These are phyloP conservation scores for Oreochromis niloticus DNA, from an alignment of 2,113 vertebrate species.

Conservation along the genomic window DNA sequence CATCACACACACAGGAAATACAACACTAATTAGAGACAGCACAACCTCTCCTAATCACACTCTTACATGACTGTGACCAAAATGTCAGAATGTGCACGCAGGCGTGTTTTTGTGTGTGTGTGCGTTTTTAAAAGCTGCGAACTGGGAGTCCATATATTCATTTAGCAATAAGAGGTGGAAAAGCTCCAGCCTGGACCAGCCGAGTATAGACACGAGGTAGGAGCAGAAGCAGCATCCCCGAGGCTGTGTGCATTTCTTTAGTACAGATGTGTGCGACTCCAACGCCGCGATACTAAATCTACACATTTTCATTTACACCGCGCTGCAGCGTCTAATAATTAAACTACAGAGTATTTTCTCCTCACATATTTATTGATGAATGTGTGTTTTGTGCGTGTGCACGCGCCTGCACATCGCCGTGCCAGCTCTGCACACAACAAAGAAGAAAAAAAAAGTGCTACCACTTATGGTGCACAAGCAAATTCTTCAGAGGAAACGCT, in stretches of 20 bases:
- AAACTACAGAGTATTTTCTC: not conserved
- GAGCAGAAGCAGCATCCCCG: not conserved
- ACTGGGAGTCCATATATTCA: not conserved
- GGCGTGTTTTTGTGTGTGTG: not conserved
- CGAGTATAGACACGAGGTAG: not conserved
- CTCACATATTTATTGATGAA: slow-evolving; percentile 34
- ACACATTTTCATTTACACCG: not conserved
- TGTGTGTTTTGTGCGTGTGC: slow-evolving; percentile 24
- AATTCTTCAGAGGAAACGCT: slow-evolving; percentile 67
- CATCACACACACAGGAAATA: slow-evolving; percentile 56
- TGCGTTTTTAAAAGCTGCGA: not conserved
- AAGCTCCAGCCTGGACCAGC: slow-evolving; percentile 13
- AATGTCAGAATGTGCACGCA: slow-evolving; percentile 53
- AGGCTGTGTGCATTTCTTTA: slow-evolving; percentile 17
- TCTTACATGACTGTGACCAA: slow-evolving; percentile 44
- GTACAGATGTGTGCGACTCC: not conserved
- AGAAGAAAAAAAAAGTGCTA: not conserved
- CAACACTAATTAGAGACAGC: slow-evolving; percentile 65
- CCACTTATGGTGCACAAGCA: slow-evolving; percentile 54
- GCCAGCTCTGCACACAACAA: slow-evolving; percentile 42
- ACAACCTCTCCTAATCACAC: slow-evolving; percentile 55
- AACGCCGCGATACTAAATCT: not conserved
- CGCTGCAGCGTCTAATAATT: not conserved
- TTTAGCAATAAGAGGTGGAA: not conserved
- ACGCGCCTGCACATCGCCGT: not conserved